Conservation (phyloP, 2,888 invertebrate species). For the Philopedon plagiatum region DNA sequence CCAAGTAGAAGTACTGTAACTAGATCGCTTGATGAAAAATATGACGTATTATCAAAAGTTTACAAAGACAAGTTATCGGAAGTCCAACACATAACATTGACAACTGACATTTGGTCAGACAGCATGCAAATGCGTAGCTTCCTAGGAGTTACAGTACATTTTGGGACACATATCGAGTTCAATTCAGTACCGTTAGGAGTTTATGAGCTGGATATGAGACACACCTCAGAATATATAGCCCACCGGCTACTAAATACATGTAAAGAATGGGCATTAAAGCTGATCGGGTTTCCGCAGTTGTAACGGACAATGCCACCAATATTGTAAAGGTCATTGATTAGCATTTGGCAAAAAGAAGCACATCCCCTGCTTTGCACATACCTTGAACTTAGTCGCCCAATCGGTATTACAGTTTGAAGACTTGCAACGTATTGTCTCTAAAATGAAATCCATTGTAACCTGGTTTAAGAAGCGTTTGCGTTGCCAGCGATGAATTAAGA, state of each 20-base stretch:
- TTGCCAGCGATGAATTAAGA: neutral
- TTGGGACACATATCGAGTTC: too few species aligned
- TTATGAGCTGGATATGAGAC: conserved; percentile 7
- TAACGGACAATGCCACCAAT: conserved; percentile 12
- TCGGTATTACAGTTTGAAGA: neutral
- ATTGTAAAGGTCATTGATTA: conserved; percentile 1
- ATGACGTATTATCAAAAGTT: conserved; percentile 20
- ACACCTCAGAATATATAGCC: conserved; percentile 14
- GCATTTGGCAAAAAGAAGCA: conserved; percentile 20
- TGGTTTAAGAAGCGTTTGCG: neutral
- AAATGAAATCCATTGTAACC: neutral
- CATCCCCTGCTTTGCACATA: conserved; percentile 14
- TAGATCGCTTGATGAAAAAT: conserved; percentile 24
- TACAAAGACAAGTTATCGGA: neutral
- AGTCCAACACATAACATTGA: conserved; percentile 1
- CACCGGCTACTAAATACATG: neutral
- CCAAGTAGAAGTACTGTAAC: conserved; percentile 23
- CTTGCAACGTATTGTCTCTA: neutral
- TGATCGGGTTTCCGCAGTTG: neutral
- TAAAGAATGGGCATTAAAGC: neutral
- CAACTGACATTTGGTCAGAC: conserved; percentile 24
- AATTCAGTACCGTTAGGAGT: conserved; percentile 19
- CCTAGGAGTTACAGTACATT: conserved; percentile 17
- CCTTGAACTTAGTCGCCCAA: conserved; percentile 20
- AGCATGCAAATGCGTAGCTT: neutral